Base-by-base conservation (phyloP, 2,888 invertebrate species). In the Papilio gigon region DNA sequence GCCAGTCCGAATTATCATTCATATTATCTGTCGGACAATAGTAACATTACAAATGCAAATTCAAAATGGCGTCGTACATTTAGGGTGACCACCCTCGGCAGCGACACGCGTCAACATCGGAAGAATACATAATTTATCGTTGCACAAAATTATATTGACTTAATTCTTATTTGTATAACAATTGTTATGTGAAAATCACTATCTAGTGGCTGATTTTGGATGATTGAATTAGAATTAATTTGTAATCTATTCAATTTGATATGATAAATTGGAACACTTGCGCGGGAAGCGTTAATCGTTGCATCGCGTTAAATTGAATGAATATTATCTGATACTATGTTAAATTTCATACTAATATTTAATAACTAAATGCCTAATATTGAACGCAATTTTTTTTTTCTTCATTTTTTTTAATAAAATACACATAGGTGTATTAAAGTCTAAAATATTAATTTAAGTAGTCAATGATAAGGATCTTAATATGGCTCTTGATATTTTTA, bases 101-200 rank as follows among this genome's bases (percentile, higher is more conserved):
- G 27, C 76, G 75, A 74, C 80, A 77, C 78, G 78, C 77, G 78
- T 76, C 80, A 78, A 77, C 82, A 83, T 84, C 88, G 88, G 90
- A 90, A 89, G 83, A 83, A 78, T 69, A 69, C 37, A 63, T 70
- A 72, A 86, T 85, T 87, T 86, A 86, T 83, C 73, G 77, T 76
- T 78, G 77, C 80, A 68, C 82, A 81, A 81, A 80, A 83, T 83
- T 84, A 85, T 84, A 85, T 87, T 87, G 86, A 86, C 86, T 83
- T 81, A 77, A 83, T 81, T 80, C 76, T 78, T 77, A 81, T 81
- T 79, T 78, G 78, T 83, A 83, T 81, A 82, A 83, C 83, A 82
- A 82, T 83, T 83, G 79, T 78, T 78, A 77, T 77, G 77, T 72
- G 78, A 71, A 72, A 77, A 77, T 78, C 77, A 76, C 75, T 73